Evolutionary conservation across 30 jellyfish, hydroid and myxozoan species (phyloP).

Genomic region (Turritopsis dohrnii): DNA sequence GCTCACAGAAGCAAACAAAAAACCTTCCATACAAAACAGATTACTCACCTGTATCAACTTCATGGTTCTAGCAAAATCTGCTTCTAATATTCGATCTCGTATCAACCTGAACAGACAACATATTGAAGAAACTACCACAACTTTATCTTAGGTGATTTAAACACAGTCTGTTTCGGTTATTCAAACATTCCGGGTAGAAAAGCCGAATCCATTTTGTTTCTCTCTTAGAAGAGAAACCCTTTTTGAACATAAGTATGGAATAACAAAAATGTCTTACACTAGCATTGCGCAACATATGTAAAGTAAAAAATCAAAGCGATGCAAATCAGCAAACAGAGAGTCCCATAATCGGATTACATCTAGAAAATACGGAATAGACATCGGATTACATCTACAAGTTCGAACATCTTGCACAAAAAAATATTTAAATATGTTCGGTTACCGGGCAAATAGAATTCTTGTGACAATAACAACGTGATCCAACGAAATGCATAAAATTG

Average conservation of each 20-base stretch:
- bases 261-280: constrained; percentile 46
- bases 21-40: too few species aligned
- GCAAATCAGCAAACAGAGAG: constrained; percentile 81
- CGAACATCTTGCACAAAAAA: neutral
- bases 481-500: constrained; percentile 98
- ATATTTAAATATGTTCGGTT: neutral
- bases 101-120: constrained; percentile 47
- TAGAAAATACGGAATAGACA: constrained; percentile 18
- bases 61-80: constrained; percentile 88
- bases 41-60: constrained; percentile 86
- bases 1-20: too few species aligned
- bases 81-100: constrained; percentile 56
- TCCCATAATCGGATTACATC: constrained; percentile 99
- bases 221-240: neutral
- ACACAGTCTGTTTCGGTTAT: too few species aligned
- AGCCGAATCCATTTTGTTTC: too few species aligned
- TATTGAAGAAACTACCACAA: too few species aligned
- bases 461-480: constrained; percentile 89
- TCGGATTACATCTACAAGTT: too few species aligned
- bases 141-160: too few species aligned
- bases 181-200: too few species aligned
- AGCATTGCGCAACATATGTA: constrained; percentile 90
- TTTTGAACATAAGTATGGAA: neutral
- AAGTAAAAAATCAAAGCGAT: constrained; percentile 71
- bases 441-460: constrained; percentile 94